Percentiles rank a stretch among this genome's conserved stretches.
These are phyloP conservation scores for Calonectris borealis DNA, from an alignment of 2,113 vertebrate genomes.

Conservation along the genomic window DNA sequence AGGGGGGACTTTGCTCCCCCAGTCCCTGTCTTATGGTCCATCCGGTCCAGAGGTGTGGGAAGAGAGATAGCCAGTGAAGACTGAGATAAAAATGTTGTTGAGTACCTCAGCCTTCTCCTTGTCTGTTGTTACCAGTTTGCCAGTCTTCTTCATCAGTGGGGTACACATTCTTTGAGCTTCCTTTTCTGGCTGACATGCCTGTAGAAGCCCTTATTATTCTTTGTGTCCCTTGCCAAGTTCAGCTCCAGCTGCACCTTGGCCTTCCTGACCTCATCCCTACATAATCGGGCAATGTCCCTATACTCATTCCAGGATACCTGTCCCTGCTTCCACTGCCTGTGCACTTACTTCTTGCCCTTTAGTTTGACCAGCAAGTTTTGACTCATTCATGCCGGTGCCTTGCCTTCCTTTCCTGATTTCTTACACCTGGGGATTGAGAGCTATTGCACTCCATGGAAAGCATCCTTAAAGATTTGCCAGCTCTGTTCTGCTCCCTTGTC, in stretches of 20 bases:
- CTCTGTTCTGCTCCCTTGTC: too few species aligned
- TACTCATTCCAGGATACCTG: not conserved
- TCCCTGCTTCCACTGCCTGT: not conserved
- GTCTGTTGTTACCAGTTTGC: not conserved
- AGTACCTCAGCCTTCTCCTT: not conserved
- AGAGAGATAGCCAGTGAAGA: not conserved
- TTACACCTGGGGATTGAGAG: too few species aligned
- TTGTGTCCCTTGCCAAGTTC: not conserved
- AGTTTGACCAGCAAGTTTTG: not conserved
- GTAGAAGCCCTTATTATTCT: not conserved
- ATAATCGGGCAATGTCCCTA: rapidly evolving
- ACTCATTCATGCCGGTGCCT: not conserved
- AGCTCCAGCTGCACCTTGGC: too few species aligned
- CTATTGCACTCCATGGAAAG: too few species aligned
- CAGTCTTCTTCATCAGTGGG: not conserved
- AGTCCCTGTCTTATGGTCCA: too few species aligned
- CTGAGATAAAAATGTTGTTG: not conserved
- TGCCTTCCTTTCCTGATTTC: too few species aligned
- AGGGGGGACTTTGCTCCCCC: not conserved
- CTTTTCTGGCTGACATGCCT: not conserved
- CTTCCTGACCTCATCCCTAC: not conserved
- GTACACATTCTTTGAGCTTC: not conserved
- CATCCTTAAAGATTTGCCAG: too few species aligned
- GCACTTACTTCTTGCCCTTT: not conserved
- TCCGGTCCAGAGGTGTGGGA: not conserved